Percentiles rank a stretch among this genome's conserved stretches.
Evolutionary conservation across 1,140 invertebrate species (phyloP).

Genomic region (Conopomorpha cramerella): DNA sequence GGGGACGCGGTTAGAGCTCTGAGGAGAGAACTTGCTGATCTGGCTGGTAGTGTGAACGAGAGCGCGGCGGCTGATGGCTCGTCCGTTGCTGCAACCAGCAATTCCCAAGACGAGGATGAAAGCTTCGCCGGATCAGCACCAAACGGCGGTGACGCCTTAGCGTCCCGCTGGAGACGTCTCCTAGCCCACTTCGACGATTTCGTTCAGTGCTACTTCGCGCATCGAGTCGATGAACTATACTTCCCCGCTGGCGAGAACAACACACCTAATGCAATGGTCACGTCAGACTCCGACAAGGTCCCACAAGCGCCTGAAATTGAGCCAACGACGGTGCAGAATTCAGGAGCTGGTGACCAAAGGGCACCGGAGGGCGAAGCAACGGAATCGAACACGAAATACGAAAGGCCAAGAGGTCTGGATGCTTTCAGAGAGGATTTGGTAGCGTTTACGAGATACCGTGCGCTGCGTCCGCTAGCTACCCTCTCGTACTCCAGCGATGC

Average conservation of each 20-base stretch:
- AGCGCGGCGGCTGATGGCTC: conserved; percentile 3
- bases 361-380: conserved; percentile 15
- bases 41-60: conserved; percentile 9
- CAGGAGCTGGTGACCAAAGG: conserved; percentile 56
- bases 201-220: conserved; percentile 83
- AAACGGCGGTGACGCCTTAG: conserved; percentile 53
- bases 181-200: conserved; percentile 90
- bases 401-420: conserved; percentile 63
- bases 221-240: conserved; percentile 73
- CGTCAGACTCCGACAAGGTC: conserved; percentile 22
- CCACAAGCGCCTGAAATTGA: conserved; percentile 13
- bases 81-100: conserved; percentile 6
- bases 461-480: conserved; percentile 80
- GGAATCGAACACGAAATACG: not conserved
- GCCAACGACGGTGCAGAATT: conserved; percentile 68
- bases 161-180: conserved; percentile 74
- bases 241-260: conserved; percentile 68
- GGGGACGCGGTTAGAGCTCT: conserved; percentile 13
- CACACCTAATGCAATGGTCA: conserved; percentile 12
- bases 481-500: conserved; percentile 91
- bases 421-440: conserved; percentile 85
- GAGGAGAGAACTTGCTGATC: conserved; percentile 11
- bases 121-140: conserved; percentile 18
- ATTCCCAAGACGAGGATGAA: conserved; percentile 24
- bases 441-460: conserved; percentile 86